Percentiles rank a stretch among this genome's conserved stretches.
Evolutionary conservation across 2,113 vertebrate genomes (phyloP).

Genomic region (Bettongia penicillata): DNA sequence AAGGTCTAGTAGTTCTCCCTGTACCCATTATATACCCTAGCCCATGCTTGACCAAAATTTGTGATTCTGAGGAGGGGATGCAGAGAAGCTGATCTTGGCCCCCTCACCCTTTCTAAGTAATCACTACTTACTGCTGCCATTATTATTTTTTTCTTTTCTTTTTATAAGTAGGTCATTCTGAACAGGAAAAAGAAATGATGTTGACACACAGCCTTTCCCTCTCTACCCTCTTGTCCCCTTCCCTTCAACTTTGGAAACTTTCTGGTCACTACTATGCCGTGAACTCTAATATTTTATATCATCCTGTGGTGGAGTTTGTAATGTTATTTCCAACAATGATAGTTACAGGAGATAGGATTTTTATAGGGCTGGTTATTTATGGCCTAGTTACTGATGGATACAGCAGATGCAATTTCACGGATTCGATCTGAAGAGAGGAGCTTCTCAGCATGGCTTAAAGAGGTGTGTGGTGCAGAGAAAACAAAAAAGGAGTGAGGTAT

Average conservation of each 20-base stretch:
- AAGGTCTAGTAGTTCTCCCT: neutral
- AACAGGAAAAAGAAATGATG: neutral
- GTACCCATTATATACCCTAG: neutral
- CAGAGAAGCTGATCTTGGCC: neutral
- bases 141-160: neutral
- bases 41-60: neutral
- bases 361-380: slow-evolving; percentile 77
- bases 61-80: neutral
- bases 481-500: neutral
- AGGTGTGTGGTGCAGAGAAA: neutral
- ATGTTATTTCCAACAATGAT: slow-evolving; percentile 58
- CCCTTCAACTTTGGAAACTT: neutral
- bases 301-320: neutral
- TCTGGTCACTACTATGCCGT: slow-evolving; percentile 15
- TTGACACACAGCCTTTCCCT: neutral
- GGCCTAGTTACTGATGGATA: slow-evolving; percentile 70
- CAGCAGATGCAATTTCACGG: slow-evolving; percentile 74
- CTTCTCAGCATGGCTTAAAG: slow-evolving; percentile 53
- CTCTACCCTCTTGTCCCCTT: neutral
- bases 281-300: slow-evolving; percentile 57
- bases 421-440: slow-evolving; percentile 56
- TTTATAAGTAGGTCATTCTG: slow-evolving; percentile 24
- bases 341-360: slow-evolving; percentile 68
- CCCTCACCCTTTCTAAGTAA: neutral
- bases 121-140: neutral